Percentiles rank a stretch among this genome's conserved stretches.
phyloP scores from a whole-genome alignment of 1,140 invertebrate genomes.

The Drosophila teissieri region DNA sequence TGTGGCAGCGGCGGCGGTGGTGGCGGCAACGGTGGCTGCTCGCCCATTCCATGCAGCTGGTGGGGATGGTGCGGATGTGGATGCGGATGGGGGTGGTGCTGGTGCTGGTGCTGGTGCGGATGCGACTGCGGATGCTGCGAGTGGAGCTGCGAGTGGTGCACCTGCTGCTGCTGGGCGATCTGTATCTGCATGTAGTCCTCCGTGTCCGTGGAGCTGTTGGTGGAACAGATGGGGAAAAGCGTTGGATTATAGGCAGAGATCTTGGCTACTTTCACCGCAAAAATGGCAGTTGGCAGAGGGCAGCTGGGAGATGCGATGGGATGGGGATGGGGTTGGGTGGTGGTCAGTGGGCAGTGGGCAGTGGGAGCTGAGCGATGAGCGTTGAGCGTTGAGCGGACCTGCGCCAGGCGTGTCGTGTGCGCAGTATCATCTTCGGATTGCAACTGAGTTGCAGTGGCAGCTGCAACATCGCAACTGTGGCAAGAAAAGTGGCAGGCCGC shows the following conservation, averaged over 20 bases:
- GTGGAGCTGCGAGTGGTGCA: constrained; percentile 43
- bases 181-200: constrained; percentile 85
- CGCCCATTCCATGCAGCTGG: constrained; percentile 58
- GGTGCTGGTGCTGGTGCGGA: constrained; percentile 85
- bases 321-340: not conserved
- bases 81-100: constrained; percentile 48
- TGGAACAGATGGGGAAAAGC: not conserved
- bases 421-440: constrained; percentile 78
- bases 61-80: constrained; percentile 43
- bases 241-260: constrained; percentile 2
- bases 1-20: constrained; percentile 86
- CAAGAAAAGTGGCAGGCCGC: constrained; percentile 39
- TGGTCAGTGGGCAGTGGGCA: constrained; percentile 23
- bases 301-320: not conserved
- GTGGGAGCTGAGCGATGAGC: not conserved
- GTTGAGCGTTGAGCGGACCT: constrained; percentile 49
- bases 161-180: constrained; percentile 73
- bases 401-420: constrained; percentile 79
- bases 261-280: constrained; percentile 23
- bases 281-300: constrained; percentile 17
- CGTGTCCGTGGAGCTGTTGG: constrained; percentile 79
- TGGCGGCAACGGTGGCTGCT: constrained; percentile 83
- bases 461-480: constrained; percentile 9
- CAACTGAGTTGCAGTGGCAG: constrained; percentile 55
- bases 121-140: constrained; percentile 74